These are phyloP conservation scores for Scophthalmus maximus DNA, from an alignment of 2,113 vertebrate genomes.

Conservation along the genomic window DNA sequence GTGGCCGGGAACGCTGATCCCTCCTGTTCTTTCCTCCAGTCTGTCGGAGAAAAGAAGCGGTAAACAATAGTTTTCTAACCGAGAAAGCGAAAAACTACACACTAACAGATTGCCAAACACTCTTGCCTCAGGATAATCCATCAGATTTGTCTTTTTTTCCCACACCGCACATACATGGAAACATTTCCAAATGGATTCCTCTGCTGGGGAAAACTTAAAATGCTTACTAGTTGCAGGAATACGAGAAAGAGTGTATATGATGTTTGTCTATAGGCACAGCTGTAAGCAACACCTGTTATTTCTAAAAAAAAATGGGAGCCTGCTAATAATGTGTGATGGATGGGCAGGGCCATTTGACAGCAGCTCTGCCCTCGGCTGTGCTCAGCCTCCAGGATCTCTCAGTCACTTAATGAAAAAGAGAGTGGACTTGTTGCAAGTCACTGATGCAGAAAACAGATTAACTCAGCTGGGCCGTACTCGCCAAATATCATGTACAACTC, in stretches of 20 bases:
- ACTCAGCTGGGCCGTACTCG: conserved; percentile 71
- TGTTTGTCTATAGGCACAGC: conserved; percentile 26
- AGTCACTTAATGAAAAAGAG: conserved; percentile 82
- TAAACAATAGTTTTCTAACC: conserved; percentile 69
- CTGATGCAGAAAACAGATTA: conserved; percentile 84
- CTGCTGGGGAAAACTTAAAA: background rate
- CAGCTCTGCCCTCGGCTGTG: conserved; percentile 58
- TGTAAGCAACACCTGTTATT: conserved; percentile 43
- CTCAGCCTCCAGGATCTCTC: conserved; percentile 70
- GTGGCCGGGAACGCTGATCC: conserved; percentile 69
- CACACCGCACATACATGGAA: conserved; percentile 17
- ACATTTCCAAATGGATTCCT: conserved; percentile 30
- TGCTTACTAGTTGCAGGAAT: conserved; percentile 29
- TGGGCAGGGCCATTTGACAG: conserved; percentile 61
- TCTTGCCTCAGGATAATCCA: conserved; percentile 57
- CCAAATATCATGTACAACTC: conserved; percentile 68
- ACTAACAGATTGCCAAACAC: conserved; percentile 61
- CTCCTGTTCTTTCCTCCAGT: conserved; percentile 57
- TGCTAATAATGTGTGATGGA: conserved; percentile 51
- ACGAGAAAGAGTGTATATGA: background rate
- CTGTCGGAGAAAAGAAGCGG: conserved; percentile 53
- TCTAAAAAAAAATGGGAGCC: conserved; percentile 48
- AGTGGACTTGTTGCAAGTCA: conserved; percentile 82
- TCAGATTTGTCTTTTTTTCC: conserved; percentile 22
- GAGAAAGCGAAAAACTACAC: conserved; percentile 36